phyloP scores from a whole-genome alignment of 2,888 invertebrate species.

The Octonoba sinensis region DNA sequence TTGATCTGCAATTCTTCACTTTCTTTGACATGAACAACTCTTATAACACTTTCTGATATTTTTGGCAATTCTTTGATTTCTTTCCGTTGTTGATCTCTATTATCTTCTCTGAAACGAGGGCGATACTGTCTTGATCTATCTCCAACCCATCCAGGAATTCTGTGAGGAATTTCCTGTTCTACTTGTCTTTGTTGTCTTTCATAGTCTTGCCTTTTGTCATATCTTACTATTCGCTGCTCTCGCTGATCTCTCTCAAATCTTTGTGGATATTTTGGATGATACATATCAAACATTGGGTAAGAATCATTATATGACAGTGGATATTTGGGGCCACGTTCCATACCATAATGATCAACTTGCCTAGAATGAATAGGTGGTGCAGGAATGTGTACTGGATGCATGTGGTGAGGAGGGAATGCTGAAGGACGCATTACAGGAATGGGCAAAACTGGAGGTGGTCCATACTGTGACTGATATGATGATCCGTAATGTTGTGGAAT shows the following conservation, averaged over 20 bases:
- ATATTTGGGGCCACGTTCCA: conserved; percentile 40
- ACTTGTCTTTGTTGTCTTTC: conserved; percentile 16
- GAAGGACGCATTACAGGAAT: conserved; percentile 43
- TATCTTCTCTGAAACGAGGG: conserved; percentile 31
- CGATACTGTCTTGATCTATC: conserved; percentile 51
- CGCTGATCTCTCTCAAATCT: conserved; percentile 32
- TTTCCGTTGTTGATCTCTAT: conserved; percentile 32
- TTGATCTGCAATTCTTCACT: conserved; percentile 64
- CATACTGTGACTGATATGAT: conserved; percentile 49
- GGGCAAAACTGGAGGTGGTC: conserved; percentile 22
- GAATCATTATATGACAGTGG: conserved; percentile 40
- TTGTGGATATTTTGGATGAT: conserved; percentile 32
- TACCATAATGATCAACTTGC: conserved; percentile 44
- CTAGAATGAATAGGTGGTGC: conserved; percentile 27
- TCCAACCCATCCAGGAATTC: conserved; percentile 69
- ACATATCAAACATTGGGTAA: conserved; percentile 44
- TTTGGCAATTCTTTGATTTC: conserved; percentile 50
- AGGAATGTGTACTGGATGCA: conserved; percentile 39
- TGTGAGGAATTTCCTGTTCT: conserved; percentile 39
- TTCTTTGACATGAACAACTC: conserved; percentile 23
- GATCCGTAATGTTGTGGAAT: conserved; percentile 29
- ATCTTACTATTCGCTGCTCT: conserved; percentile 30
- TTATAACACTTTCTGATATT: conserved; percentile 28
- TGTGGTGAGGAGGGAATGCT: conserved; percentile 33
- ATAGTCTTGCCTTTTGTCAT: conserved; percentile 52